Evolutionary conservation across 2,888 invertebrate genomes (phyloP).

Genomic region (Machimus rusticus): DNA sequence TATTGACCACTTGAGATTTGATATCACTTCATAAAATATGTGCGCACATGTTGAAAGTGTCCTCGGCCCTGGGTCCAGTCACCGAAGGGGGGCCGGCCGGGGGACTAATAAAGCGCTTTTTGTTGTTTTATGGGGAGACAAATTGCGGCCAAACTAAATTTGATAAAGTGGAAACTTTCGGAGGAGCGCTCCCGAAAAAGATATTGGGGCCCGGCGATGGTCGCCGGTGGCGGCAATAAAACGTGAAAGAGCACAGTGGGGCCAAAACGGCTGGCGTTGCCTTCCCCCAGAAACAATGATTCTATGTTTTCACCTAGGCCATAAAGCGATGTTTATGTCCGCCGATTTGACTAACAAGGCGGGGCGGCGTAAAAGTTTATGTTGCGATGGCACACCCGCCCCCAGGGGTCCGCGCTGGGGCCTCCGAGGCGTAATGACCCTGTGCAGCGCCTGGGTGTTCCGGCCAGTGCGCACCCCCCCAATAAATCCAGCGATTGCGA

Average conservation of each 20-base stretch:
- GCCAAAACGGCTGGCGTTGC: not conserved
- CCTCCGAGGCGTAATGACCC: not conserved
- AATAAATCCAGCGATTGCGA: not conserved
- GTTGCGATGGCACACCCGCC: not conserved
- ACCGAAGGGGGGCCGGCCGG: not conserved
- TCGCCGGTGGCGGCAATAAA: slow-evolving; percentile 8
- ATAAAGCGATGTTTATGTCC: slow-evolving; percentile 27
- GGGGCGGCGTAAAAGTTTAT: slow-evolving; percentile 13
- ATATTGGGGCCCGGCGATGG: not conserved
- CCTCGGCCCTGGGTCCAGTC: slow-evolving; percentile 1
- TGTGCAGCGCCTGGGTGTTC: not conserved
- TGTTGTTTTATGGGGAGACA: slow-evolving; percentile 44
- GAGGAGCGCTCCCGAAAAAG: slow-evolving; percentile 2
- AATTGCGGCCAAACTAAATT: slow-evolving; percentile 46
- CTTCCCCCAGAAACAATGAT: not conserved
- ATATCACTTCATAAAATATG: slow-evolving; percentile 48
- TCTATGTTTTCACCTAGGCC: slow-evolving; percentile 11
- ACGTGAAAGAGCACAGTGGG: not conserved
- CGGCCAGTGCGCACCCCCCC: not conserved
- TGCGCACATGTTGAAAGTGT: slow-evolving; percentile 46
- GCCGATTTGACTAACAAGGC: slow-evolving; percentile 35
- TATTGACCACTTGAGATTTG: slow-evolving; percentile 48
- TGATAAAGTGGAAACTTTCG: slow-evolving; percentile 44
- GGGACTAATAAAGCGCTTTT: slow-evolving; percentile 43
- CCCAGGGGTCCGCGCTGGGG: not conserved